Base-by-base conservation (phyloP, 2,888 invertebrate genomes). In the Yponomeuta malinellus region DNA sequence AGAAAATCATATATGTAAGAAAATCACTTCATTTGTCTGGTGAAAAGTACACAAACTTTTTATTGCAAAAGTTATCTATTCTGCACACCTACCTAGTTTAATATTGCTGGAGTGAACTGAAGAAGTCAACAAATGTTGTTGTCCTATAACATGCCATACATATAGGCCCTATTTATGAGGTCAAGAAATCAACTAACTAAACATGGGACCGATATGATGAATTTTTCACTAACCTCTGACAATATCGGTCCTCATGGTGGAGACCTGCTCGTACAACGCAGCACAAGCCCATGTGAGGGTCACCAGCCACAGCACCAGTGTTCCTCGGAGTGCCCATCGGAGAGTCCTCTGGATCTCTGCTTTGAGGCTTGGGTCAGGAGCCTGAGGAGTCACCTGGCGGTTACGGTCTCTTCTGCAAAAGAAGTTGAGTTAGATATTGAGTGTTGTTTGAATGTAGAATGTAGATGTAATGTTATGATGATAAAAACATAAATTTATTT, bases 201-300 rank as follows among this genome's bases (percentile, higher is more conserved):
- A 43, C 4, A 4, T 2, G 4, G 6, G 6, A 8, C 43, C 43
- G 9, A 8, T 43, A 43, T 1, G 6, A 43, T 43, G 43, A 6
- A 43, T 43, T 8, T 43, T 43, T 8, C 6, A 43, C 84, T 76
- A 73, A 91, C 91, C 89, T 81, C 83, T 86, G 71, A 76, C 78
- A 63, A 92, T 80, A 74, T 89, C 86, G 65, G 83, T 75, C 48
- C 81, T 77, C 86, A 92, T 89, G 1, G 82, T 81, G 5, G 90
- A 83, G 3, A 92, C 84, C 75, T 91, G 91, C 74, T 90, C 90
- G 75, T 91, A 91, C 15, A 93, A 81, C 0, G 90, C 83, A 1
- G 91, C 92, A 81, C 92, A 91, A 71, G 91, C 86, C 91, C 92
- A 92, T 0, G 93, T 93, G 2, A 93, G 81, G 85, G 92, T 89